phyloP scores from a whole-genome alignment of 1,140 invertebrate species.

The Papilio glaucus region DNA sequence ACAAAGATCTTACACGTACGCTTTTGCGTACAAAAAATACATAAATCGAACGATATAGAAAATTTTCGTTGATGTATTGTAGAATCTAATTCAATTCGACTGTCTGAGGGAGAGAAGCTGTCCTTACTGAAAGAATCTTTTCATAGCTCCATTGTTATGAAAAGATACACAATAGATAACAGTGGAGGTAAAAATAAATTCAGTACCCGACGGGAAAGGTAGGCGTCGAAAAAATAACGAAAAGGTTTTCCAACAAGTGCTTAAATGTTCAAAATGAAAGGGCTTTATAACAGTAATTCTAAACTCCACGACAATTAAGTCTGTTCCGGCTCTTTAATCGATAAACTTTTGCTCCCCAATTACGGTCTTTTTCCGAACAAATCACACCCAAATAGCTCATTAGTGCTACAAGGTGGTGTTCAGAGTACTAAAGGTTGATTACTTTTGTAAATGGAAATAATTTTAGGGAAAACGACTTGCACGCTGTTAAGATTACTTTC shows the following conservation, averaged over 20 bases:
- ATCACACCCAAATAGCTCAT: background rate
- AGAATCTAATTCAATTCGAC: slow-evolving; percentile 1
- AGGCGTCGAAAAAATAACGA: no score
- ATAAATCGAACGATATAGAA: no score
- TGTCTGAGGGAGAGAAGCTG: no score
- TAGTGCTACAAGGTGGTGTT: background rate
- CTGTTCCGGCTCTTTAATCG: slow-evolving; percentile 11
- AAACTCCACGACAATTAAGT: slow-evolving; percentile 12
- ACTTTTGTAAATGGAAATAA: slow-evolving; percentile 20
- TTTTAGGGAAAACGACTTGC: background rate
- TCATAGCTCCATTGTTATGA: no score
- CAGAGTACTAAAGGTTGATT: background rate
- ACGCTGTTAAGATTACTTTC: background rate
- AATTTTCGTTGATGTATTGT: background rate
- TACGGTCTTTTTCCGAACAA: background rate
- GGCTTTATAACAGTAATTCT: background rate
- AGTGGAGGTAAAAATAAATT: background rate
- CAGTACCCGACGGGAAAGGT: background rate
- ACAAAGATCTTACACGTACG: no score
- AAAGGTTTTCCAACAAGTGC: background rate
- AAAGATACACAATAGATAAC: background rate
- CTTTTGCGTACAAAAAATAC: no score
- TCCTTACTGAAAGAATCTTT: background rate
- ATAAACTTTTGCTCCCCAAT: slow-evolving; percentile 7
- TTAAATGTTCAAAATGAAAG: no score